These are phyloP conservation scores for Prosopocoilus inquinatus DNA, from an alignment of 2,888 invertebrate species.

Conservation along the genomic window DNA sequence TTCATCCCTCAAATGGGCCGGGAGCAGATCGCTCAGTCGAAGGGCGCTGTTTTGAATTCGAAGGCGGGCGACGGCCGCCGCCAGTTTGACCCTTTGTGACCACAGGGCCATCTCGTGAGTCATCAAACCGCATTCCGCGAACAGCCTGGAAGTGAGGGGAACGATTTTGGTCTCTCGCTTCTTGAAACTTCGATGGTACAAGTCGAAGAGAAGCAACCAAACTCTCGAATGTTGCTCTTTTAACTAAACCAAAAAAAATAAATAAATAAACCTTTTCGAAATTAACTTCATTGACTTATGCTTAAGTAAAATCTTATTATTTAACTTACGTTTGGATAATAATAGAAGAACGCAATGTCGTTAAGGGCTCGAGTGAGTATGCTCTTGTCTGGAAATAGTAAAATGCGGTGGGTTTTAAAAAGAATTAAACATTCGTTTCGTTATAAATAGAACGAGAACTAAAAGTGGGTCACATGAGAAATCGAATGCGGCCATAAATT, in stretches of 20 bases:
- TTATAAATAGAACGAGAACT: background rate
- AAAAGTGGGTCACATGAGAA: background rate
- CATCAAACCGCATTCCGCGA: constrained; percentile 40
- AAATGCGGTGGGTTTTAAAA: background rate
- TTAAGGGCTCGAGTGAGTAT: constrained; percentile 65
- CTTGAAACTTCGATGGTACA: constrained; percentile 63
- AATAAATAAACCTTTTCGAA: no score
- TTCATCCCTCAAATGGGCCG: constrained; percentile 69
- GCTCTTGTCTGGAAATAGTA: constrained; percentile 61
- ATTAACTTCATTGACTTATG: constrained; percentile 47
- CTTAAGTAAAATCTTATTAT: no score
- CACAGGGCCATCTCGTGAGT: constrained; percentile 65
- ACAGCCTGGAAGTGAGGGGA: constrained; percentile 36
- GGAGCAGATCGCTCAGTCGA: constrained; percentile 66
- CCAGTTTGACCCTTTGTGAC: constrained; percentile 65
- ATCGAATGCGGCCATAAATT: background rate
- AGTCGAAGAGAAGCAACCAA: constrained; percentile 70
- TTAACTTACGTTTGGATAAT: constrained; percentile 59
- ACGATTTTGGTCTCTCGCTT: constrained; percentile 39
- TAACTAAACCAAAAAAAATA: constrained; percentile 29
- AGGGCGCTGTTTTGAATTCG: constrained; percentile 73
- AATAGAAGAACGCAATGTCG: constrained; percentile 60
- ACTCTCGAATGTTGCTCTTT: constrained; percentile 41
- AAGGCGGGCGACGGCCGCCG: constrained; percentile 74
- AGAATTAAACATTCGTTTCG: background rate